Evolutionary conservation across 2,113 vertebrate species (phyloP).

Genomic region (Odocoileus virginianus): DNA sequence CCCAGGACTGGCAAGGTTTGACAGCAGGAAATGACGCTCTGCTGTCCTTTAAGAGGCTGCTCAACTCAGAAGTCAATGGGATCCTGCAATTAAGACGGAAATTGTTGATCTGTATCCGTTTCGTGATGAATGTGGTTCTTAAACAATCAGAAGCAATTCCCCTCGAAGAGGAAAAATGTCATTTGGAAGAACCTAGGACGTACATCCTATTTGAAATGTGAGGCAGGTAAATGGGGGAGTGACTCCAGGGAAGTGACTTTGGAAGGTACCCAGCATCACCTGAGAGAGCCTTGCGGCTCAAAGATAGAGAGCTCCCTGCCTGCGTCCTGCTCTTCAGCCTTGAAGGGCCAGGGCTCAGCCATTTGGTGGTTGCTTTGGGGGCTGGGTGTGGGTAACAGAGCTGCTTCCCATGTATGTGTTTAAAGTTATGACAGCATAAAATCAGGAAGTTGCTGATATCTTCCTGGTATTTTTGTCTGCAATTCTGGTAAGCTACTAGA

Average conservation of each 20-base stretch:
- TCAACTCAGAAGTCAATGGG: not conserved
- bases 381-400: not conserved
- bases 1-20: not conserved
- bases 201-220: not conserved
- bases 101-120: conserved; percentile 17
- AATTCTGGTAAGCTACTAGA: not conserved
- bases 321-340: not conserved
- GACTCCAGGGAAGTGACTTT: not conserved
- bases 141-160: conserved; percentile 39
- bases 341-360: not conserved
- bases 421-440: not conserved
- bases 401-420: not conserved
- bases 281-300: not conserved
- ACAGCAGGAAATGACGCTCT: not conserved
- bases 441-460: not conserved
- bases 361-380: not conserved
- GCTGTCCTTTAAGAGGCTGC: not conserved
- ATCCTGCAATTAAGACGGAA: not conserved
- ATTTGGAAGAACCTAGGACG: not conserved
- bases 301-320: not conserved
- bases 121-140: not conserved
- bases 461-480: not conserved
- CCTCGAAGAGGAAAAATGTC: not conserved
- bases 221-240: not conserved
- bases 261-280: not conserved